Evolutionary conservation across 2,797 vertebrate genomes (phyloP).

Genomic region (Eulemur albifrons): DNA sequence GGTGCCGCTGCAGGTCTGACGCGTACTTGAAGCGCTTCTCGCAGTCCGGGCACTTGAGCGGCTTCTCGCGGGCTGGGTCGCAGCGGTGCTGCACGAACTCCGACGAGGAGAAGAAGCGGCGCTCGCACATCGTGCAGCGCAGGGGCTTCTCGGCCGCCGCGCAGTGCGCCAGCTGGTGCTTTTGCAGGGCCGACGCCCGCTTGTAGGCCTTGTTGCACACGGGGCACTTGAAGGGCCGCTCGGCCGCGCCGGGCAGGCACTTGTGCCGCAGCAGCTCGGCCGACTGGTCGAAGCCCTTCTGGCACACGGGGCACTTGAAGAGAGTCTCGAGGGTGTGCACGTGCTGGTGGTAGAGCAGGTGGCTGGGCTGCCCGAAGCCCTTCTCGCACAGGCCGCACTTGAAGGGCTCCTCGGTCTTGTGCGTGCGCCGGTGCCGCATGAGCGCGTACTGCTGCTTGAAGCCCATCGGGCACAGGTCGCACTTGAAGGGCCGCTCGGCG

Average conservation of each 20-base stretch:
- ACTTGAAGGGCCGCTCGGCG: constrained; percentile 98
- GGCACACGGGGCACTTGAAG: constrained; percentile 97
- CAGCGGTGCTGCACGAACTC: constrained; percentile 98
- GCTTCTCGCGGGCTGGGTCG: constrained; percentile 95
- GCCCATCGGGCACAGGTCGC: constrained; percentile 98
- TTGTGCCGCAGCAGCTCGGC: constrained; percentile 97
- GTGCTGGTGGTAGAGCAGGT: constrained; percentile 97
- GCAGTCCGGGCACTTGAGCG: constrained; percentile 96
- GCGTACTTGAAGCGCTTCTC: constrained; percentile 98
- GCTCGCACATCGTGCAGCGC: constrained; percentile 96
- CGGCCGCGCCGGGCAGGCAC: constrained; percentile 88
- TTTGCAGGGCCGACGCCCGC: constrained; percentile 95
- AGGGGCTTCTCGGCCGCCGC: constrained; percentile 96
- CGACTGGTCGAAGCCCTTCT: constrained; percentile 98
- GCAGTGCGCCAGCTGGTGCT: constrained; percentile 95
- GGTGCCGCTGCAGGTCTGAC: constrained; percentile 96
- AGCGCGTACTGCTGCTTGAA: constrained; percentile 98
- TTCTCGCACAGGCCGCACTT: constrained; percentile 98
- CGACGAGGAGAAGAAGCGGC: constrained; percentile 96
- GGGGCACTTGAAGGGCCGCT: constrained; percentile 96
- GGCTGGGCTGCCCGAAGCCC: constrained; percentile 96
- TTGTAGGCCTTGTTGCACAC: constrained; percentile 97
- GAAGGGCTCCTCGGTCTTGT: constrained; percentile 94
- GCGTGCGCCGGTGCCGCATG: constrained; percentile 95
- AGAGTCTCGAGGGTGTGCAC: constrained; percentile 97